phyloP scores from a whole-genome alignment of 1,140 invertebrate species.

The Lasioglossum baleicum region DNA sequence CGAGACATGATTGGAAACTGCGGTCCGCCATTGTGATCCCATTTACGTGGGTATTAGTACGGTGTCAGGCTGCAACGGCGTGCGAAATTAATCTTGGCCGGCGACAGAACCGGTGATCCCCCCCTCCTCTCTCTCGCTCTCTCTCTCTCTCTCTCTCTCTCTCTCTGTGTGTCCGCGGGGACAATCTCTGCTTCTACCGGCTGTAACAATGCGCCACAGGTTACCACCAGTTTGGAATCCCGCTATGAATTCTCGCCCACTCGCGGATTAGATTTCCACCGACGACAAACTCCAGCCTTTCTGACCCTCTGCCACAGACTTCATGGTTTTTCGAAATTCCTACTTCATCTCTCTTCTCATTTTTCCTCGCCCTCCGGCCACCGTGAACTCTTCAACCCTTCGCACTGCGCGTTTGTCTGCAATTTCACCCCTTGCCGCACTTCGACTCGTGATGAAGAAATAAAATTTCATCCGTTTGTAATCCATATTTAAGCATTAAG shows the following conservation, averaged over 20 bases:
- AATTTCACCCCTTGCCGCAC: too few species aligned
- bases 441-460: too few species aligned
- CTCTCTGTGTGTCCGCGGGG: slow-evolving; percentile 18
- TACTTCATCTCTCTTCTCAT: neutral
- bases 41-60: slow-evolving; percentile 76
- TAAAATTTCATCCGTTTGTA: too few species aligned
- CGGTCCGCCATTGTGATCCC: slow-evolving; percentile 76
- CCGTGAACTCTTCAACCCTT: too few species aligned
- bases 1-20: slow-evolving; percentile 76
- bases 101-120: slow-evolving; percentile 55
- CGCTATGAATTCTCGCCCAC: slow-evolving; percentile 54
- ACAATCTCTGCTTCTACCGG: slow-evolving; percentile 54
- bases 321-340: slow-evolving; percentile 32
- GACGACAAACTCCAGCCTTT: slow-evolving; percentile 4
- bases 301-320: slow-evolving; percentile 4
- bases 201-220: slow-evolving; percentile 61
- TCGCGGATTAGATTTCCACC: slow-evolving; percentile 54
- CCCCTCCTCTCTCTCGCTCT: slow-evolving; percentile 2
- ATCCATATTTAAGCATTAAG: too few species aligned
- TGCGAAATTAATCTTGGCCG: slow-evolving; percentile 74
- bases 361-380: neutral
- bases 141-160: slow-evolving; percentile 18
- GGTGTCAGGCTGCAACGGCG: slow-evolving; percentile 70
- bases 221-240: slow-evolving; percentile 53
- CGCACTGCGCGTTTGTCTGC: too few species aligned